Evolutionary conservation across 1,140 invertebrate species (phyloP), one percentile per base, ranked within the genome.

Genomic region (Steinernema feltiae): DNA sequence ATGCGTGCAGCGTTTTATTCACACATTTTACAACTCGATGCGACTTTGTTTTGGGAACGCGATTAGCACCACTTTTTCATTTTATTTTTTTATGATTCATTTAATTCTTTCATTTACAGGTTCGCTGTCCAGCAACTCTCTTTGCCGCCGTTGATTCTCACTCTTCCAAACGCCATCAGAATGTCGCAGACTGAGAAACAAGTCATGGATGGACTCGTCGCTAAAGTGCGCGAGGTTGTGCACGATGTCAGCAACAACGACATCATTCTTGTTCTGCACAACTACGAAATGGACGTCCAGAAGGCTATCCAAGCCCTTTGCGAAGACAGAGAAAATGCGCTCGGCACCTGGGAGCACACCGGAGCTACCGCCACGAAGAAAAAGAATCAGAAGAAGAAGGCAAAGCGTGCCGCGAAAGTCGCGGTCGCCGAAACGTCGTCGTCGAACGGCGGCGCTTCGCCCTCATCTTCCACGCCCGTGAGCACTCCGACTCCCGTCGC

Each of bases 201-300:
- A 21, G 24, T 63, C 7, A 63, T 63, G 15, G 24, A 12, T 21
- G 53, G 15, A 3, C 53, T 63, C 15, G 53, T 63, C 12, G 53
- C 53, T 3, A 63, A 63, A 21, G 53, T 63, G 24, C 53, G 53
- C 53, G 53, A 63, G 24, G 76, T 70, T 15, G 29, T 78, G 24
- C 70, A 70, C 32, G 71, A 69, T 48, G 76, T 76, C 17, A 73
- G 53, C 21, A 86, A 79, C 48, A 86, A 84, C 74, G 84, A 86
- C 63, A 85, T 85, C 71, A 81, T 85, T 30, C 77, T 85, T 24
- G 84, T 82, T 48, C 78, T 85, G 21, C 84, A 85, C 71, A 85
- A 86, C 41, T 82, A 83, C 75, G 84, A 85, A 30, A 70, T 85
- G 71, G 82, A 85, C 53, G 84, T 85, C 27, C 77, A 79, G 21